Base-by-base conservation (phyloP, 2,113 vertebrate genomes). In the Sylvietta virens region DNA sequence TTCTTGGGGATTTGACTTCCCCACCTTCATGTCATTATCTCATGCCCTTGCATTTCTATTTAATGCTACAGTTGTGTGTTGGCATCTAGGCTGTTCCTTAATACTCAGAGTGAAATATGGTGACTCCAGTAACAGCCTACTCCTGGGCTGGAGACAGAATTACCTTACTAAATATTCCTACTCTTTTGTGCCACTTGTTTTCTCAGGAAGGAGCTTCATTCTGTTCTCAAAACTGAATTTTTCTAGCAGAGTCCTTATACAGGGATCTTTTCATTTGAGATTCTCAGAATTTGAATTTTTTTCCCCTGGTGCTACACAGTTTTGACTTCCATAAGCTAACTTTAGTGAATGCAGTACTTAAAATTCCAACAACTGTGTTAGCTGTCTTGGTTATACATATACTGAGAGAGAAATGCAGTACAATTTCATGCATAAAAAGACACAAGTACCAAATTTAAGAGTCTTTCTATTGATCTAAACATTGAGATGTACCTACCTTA, bases 391-490 rank as follows among this genome's bases (percentile, higher is more conserved):
- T 81, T 88, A 70, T 66, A 64, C 33, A 14, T 30, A 47, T 44
- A 74, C 22, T 47, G 56, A 81, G 69, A 50, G 57, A 39, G 60
- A 78, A 86, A 74, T 51, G 91, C 50, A 22, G 74, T 31, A 88
- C 44, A 73, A 95, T 95, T 95, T 90, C 93, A 95, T 87, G 81
- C 81, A 90, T 92, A 94, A 89, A 95, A 88, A 95, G 64, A n/a
- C 81, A 96, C 64, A 95, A 92, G 85, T 47, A 81, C 31, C 14
- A 61, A 83, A 80, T 76, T 77, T 31, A 95, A 93, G 78, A 80
- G 74, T 20, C 54, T 82, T 79, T 92, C 93, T 94, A 91, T 91
- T 92, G 92, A 80, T 95, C 60, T 82, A 90, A 93, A 95, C 53
- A 60, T 56, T 66, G 88, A 96, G 64, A 57, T 73, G n/a, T 74